Evolutionary conservation across 2,797 vertebrate species (phyloP).

Genomic region (Gorsachius magnificus): DNA sequence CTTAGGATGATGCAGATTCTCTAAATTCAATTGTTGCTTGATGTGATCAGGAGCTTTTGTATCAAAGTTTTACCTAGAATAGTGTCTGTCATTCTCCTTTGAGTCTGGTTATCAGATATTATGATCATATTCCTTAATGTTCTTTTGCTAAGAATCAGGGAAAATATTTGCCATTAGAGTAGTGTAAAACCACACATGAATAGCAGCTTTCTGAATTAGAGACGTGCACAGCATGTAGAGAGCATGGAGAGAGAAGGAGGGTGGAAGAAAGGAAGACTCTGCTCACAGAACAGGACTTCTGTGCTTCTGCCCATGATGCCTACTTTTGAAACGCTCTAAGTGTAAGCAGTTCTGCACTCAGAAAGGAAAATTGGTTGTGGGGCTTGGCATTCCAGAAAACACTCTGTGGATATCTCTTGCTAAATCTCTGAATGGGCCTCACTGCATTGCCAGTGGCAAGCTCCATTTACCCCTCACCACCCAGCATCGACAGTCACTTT

Average conservation of each 20-base stretch:
- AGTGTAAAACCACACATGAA: not conserved
- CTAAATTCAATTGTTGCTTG: not conserved
- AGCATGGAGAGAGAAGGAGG: not conserved
- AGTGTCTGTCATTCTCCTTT: not conserved
- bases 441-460: not conserved
- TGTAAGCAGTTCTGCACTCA: not conserved
- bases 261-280: not conserved
- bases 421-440: not conserved
- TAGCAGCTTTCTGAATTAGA: not conserved
- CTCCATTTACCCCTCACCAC: rapidly evolving
- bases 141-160: not conserved
- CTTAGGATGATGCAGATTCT: not conserved
- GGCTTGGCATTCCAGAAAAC: not conserved
- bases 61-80: not conserved
- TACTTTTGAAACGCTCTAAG: not conserved
- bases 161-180: not conserved
- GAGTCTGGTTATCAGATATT: not conserved
- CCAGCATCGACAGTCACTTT: not conserved
- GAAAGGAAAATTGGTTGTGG: not conserved
- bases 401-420: not conserved
- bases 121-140: not conserved
- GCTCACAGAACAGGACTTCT: not conserved
- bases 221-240: rapidly evolving
- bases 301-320: not conserved
- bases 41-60: not conserved